Base-by-base conservation (phyloP, 1,140 invertebrate species). In the Odontomachus brunneus region DNA sequence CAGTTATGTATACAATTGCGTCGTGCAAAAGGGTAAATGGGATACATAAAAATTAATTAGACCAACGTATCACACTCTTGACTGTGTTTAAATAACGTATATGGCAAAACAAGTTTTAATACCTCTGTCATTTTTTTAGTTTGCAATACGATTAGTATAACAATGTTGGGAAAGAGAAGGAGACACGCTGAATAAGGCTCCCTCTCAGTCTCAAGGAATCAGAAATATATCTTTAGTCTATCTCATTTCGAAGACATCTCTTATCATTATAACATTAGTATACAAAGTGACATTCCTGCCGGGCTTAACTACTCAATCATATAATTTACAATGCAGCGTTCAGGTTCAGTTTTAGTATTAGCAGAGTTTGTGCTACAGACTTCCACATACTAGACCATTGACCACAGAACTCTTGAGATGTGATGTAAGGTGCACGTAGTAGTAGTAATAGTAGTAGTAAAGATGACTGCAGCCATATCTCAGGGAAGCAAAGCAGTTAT, bases 241-340 rank as follows among this genome's bases (percentile, higher is more conserved):
- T 80, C 26, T 67, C 22, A 19, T 71, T 48, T 33, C 15, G 14
- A 69, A 63, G 26, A 19, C 7, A 9, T 73, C 38, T 59, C 22
- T 69, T 72, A 72, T 29, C 55, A 38, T 78, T 73, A 60, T 73
- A 76, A 75, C 19, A 44, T 74, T 89, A 84, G 84, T 89, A 88
- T 88, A 90, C 78, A 89, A 90, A 89, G 75, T 89, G 85, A 89
- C 85, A 19, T 87, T 84, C 24, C 69, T 73, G 63, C 83, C 44
- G 29, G 75, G 22, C n/a, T 63, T 33, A 63, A n/a, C 38, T 72
- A 82, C 49, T 85, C 48, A 59, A 49, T 51, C 44, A 11, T 86
- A 88, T 83, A 90, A 89, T 90, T 86, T 90, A 90, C 84, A 90
- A 83, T 14, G 38, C 4, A 57, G 60, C 44, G 59, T 15, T 71